These are phyloP conservation scores for Neofelis nebulosa DNA, from an alignment of 2,113 vertebrate genomes.

Conservation along the genomic window DNA sequence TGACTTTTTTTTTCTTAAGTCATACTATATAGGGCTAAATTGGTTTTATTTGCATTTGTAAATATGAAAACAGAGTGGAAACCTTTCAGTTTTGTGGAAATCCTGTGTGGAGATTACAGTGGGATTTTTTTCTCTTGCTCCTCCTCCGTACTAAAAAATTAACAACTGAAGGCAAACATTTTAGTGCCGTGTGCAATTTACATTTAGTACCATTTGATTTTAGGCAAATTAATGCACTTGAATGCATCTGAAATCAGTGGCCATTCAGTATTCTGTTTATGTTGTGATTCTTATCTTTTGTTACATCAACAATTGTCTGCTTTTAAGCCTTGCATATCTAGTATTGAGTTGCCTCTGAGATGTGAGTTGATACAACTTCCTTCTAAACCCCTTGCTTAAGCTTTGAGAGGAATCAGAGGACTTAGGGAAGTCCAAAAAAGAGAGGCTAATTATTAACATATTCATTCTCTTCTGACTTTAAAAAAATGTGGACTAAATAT, in stretches of 20 bases:
- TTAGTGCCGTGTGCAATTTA: not conserved
- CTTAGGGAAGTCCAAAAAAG: not conserved
- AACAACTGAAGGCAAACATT: not conserved
- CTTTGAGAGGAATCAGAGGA: not conserved
- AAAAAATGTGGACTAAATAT: constrained; percentile 53
- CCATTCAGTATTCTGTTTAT: not conserved
- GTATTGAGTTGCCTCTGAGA: not conserved
- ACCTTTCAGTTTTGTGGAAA: not conserved
- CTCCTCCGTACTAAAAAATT: not conserved
- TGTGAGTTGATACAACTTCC: not conserved
- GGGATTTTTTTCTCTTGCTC: not conserved
- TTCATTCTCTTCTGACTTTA: constrained; percentile 54
- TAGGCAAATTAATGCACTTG: not conserved
- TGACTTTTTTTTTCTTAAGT: not conserved
- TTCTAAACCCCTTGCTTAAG: not conserved
- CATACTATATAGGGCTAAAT: not conserved
- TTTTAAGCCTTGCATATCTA: not conserved
- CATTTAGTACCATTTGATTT: not conserved
- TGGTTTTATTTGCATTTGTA: constrained; percentile 13
- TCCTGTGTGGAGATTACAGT: not conserved
- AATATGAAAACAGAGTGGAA: not conserved
- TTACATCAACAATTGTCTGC: not conserved
- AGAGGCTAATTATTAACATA: not conserved
- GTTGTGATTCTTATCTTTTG: not conserved
- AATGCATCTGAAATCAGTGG: not conserved